Evolutionary conservation across 2,797 vertebrate species (phyloP), one percentile per base, ranked within the genome.

Genomic region (Catamblyrhynchus diadema): DNA sequence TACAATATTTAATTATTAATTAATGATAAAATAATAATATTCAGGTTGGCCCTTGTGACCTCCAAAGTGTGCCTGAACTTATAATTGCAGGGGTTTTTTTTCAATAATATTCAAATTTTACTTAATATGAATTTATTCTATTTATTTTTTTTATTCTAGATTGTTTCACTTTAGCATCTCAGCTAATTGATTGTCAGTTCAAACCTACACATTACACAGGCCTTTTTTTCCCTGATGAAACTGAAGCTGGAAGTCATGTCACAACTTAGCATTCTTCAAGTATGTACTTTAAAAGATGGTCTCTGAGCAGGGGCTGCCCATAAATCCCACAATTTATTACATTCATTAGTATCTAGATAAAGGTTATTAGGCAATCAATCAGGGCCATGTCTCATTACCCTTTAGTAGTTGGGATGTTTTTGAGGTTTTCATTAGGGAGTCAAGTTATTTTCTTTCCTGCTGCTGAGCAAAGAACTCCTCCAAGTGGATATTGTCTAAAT

Each of bases 291-390:
- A 86, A 96, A 95, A 86, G 64, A 72, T 75, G 56, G 89, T 74
- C 65, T 90, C 61, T 75, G 41, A 85, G 74, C 44, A 70, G 56
- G 70, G 84, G 70, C 54, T 72, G 39, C 67, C 83, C 86, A 91
- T 95, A 96, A 96, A 95, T 95, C 61, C 85, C 53, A 65, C 84
- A 83, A 91, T 94, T 93, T 89, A 95, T 93, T 97, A 42, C 64
- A 32, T 75, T 94, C 91, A 95, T 96, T 95, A 94, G 90, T 80
- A 71, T 42, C 91, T 94, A 92, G 81, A 93, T 93, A 95, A 95
- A 88, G 93, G 92, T 93, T 94, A 95, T 96, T 97, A 92, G 72
- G 93, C 91, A 90, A 96, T 96, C 67, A 71, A 86, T 96, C 83
- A 95, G 35, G 80, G 71, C 90, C 86, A 66, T 79, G 74, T 83